Evolutionary conservation across 2,888 invertebrate species (phyloP).

Genomic region (Protophormia terraenovae): DNA sequence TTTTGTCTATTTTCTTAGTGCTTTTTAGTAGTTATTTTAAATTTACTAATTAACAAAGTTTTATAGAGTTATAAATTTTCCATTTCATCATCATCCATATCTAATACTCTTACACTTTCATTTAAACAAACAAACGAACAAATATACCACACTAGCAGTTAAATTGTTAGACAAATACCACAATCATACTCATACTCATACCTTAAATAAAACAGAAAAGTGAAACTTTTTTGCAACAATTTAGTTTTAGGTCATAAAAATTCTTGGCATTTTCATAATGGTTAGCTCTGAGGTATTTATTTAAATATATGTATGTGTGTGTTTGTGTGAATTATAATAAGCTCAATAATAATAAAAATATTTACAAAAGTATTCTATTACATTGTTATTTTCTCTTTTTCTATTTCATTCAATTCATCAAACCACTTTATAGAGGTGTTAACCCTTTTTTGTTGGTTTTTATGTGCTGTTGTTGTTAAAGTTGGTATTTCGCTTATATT

Average conservation of each 20-base stretch:
- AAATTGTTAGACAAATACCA: not conserved
- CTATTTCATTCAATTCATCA: not conserved
- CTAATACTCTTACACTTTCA: not conserved
- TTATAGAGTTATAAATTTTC: slow-evolving; percentile 18
- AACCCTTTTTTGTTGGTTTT: slow-evolving; percentile 27
- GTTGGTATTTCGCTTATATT: slow-evolving; percentile 24
- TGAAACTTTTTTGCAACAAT: slow-evolving; percentile 14
- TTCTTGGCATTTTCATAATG: not conserved
- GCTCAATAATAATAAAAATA: slow-evolving; percentile 44
- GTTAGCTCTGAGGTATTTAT: not conserved
- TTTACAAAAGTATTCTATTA: slow-evolving; percentile 12
- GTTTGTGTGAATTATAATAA: slow-evolving; percentile 17
- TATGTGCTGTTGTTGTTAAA: not conserved
- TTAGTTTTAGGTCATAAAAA: slow-evolving; percentile 23
- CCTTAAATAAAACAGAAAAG: not conserved
- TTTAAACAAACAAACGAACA: not conserved
- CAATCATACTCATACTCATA: not conserved
- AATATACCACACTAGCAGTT: not conserved
- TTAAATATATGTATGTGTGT: not conserved
- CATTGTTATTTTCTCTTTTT: not conserved
- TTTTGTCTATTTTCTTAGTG: not conserved
- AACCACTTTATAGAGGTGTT: slow-evolving; percentile 54
- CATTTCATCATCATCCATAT: not conserved
- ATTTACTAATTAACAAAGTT: slow-evolving; percentile 57
- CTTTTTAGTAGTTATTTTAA: not conserved